Base-by-base conservation (phyloP, 2,888 invertebrate species). In the Acleris sparsana region DNA sequence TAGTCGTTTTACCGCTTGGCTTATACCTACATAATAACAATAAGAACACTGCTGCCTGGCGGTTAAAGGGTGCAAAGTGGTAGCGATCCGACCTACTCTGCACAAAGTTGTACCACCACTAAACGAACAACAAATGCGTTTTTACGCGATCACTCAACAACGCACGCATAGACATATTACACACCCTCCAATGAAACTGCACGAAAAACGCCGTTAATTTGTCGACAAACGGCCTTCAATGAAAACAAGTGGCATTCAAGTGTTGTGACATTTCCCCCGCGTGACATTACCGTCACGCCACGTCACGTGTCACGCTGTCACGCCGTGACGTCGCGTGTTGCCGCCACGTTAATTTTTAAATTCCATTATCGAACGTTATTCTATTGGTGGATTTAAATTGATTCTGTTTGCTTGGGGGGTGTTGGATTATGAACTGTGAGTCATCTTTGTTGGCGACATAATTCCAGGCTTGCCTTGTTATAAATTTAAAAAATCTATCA, bases 341-440 rank as follows among this genome's bases (percentile, higher is more conserved):
- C 71, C 60, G 69, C 69, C 69, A 74, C 74, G 79, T 89, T 77
- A 86, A 89, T 88, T 85, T 86, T 89, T 89, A 86, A 89, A 84
- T 85, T 86, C 86, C 77, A 89, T 88, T 88, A 89, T 83, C 81
- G 81, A 80, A 72, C 78, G 80, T 83, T 82, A 78, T 78, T 74
- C 72, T 70, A 68, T 51, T 51, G 67, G 75, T 73, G 76, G 79
- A 75, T 71, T 71, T 67, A 73, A 77, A 76, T 78, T 80, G 77
- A 77, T 76, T 78, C 72, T 70, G 70, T 72, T 74, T 71, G 66
- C 69, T 66, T 62, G 71, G 61, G 62, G 71, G 71, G 69, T 52
- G 57, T 64, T 53, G 67, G 56, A 59, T 58, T 62, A 48, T 56
- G 52, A 6, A 16, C 17, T 33, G 51, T 65, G 64, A 64, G 49